These are phyloP conservation scores for Chloromyia formosa DNA, from an alignment of 2,888 invertebrate species.

Conservation along the genomic window DNA sequence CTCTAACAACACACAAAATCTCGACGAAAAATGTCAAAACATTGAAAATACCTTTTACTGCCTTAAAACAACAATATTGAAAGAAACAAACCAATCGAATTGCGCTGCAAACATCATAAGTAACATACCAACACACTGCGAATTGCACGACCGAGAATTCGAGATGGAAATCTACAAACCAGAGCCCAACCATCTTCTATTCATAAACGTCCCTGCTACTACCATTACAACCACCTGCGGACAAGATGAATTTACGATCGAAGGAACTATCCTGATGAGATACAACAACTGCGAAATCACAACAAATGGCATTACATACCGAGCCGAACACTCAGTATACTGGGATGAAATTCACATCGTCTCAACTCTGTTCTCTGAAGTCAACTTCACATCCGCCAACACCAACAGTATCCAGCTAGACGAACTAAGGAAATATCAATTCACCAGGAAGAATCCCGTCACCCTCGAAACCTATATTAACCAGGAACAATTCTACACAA, in stretches of 20 bases:
- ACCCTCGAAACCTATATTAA: no score
- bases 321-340: no score
- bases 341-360: no score
- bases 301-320: no score
- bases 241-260: background rate
- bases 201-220: background rate
- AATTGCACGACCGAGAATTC: background rate
- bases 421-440: no score
- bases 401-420: no score
- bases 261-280: constrained; percentile 7
- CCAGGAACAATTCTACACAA: no score
- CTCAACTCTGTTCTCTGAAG: no score
- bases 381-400: no score
- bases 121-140: constrained; percentile 9
- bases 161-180: background rate
- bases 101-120: background rate
- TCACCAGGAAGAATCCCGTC: no score
- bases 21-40: background rate
- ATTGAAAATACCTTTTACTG: constrained; percentile 1
- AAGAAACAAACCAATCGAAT: background rate
- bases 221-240: background rate
- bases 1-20: background rate
- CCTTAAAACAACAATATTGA: background rate
- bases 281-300: constrained; percentile 8
- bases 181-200: background rate